Evolutionary conservation across 2,113 vertebrate species (phyloP).

Genomic region (Zingel zingel): DNA sequence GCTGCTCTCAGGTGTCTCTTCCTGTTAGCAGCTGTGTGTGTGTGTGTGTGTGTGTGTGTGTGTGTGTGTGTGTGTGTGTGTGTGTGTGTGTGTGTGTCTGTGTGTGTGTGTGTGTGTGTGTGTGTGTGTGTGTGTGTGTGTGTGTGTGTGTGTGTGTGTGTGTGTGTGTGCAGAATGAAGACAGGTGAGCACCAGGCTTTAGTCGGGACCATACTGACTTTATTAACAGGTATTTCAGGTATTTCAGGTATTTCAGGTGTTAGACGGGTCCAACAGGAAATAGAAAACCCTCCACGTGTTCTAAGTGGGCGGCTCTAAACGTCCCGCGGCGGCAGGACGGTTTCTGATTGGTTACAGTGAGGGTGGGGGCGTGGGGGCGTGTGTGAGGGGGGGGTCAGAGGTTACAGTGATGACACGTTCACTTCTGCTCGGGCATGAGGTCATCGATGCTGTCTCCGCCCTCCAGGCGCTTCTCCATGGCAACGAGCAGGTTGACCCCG

Average conservation of each 20-base stretch:
- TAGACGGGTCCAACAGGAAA: slow-evolving; percentile 67
- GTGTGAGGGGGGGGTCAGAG: neutral
- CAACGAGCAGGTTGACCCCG: slow-evolving; percentile 92
- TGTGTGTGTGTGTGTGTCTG: too few species aligned
- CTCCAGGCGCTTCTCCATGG: slow-evolving; percentile 95
- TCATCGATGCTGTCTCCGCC: slow-evolving; percentile 90
- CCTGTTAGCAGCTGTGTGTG: too few species aligned
- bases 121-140: too few species aligned
- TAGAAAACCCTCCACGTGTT: slow-evolving; percentile 63
- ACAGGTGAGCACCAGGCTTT: slow-evolving; percentile 43
- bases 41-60: too few species aligned
- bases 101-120: too few species aligned
- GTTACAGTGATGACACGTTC: slow-evolving; percentile 69
- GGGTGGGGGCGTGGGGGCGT: neutral
- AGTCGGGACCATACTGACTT: slow-evolving; percentile 67
- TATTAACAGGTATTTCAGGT: slow-evolving; percentile 64
- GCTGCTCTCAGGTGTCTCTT: too few species aligned
- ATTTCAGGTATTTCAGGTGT: slow-evolving; percentile 54
- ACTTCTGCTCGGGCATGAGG: slow-evolving; percentile 96
- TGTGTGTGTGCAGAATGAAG: slow-evolving; percentile 20
- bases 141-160: too few species aligned
- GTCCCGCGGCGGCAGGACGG: slow-evolving; percentile 49
- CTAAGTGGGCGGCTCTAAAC: slow-evolving; percentile 64
- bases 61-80: too few species aligned
- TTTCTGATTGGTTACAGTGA: slow-evolving; percentile 56